Base-by-base conservation (phyloP, 2,888 invertebrate genomes). In the Dolichopus griseipennis region DNA sequence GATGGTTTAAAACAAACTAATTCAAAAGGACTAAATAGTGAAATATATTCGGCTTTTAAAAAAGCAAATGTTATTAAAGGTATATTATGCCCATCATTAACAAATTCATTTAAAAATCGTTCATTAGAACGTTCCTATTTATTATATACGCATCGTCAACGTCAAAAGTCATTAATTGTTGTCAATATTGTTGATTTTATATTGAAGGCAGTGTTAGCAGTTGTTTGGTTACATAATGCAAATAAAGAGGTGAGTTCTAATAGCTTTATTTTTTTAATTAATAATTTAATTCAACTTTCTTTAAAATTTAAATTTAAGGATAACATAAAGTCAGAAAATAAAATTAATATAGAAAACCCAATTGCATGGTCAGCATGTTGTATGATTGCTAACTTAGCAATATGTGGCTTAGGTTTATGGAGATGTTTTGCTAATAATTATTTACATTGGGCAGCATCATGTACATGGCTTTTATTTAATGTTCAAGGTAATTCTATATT, bases 381-480 rank as follows among this genome's bases (percentile, higher is more conserved):
- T 77, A 86, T 90, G 76, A 85, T 89, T 61, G 87, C 91, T 68
- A 95, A 95, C 82, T 81, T 92, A 70, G 86, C 89, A 1, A 88
- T 94, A 66, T 92, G 93, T 75, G 83, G 90, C 69, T 84, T 95
- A 68, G 92, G 93, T 68, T 90, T 90, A 84, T 94, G 94, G 93
- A 85, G 90, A 66, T 92, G 93, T 79, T 95, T 95, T 79, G 94
- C 95, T 74, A 94, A 95, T 83, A 93, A 93, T 82, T 94, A 94
- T 81, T 84, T 95, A 68, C 94, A 95, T 77, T 94, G 93, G 92
- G 93, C 94, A 1, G 94, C 95, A 4, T 88, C 93, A 62, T 90
- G 91, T 75, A 95, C 95, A 4, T 95, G 94, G 93, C 84, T 93
- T 69, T 84, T 95, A 67, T 88, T 95, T 74, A 93, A 93, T 74